phyloP scores from a whole-genome alignment of 2,113 vertebrate species.

The Petaurus breviceps region DNA sequence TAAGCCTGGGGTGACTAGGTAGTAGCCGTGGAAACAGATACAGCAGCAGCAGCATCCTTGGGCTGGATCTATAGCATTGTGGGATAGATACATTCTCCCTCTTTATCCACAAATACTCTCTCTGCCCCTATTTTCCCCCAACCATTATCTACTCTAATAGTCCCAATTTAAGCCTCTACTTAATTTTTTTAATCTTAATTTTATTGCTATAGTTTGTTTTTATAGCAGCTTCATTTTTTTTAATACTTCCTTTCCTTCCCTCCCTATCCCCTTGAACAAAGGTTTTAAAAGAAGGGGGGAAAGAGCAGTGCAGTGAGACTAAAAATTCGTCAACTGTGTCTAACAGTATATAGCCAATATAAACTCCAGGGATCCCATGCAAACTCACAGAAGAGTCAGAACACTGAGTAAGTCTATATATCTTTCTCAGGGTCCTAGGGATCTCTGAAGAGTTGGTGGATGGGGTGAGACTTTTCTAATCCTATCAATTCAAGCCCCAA shows the following conservation, averaged over 20 bases:
- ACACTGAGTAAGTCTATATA: neutral
- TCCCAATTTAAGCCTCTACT: neutral
- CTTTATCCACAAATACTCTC: neutral
- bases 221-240: neutral
- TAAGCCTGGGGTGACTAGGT: neutral
- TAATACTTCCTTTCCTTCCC: neutral
- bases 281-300: neutral
- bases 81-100: neutral
- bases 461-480: neutral
- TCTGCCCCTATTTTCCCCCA: neutral
- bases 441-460: neutral
- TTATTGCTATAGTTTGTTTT: neutral
- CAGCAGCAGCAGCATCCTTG: neutral
- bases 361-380: neutral
- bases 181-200: neutral
- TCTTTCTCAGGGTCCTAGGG: neutral
- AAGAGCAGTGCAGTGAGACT: neutral
- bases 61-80: neutral
- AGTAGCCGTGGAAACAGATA: neutral
- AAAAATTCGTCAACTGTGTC: neutral
- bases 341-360: neutral
- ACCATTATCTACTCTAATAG: neutral
- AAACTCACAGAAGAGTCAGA: neutral
- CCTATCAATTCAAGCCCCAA: neutral
- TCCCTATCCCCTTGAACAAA: neutral